A percentile compares a stretch with the other conserved stretches of the same genome.
Conservation (phyloP, 2,113 vertebrate genomes). For the Leptosomus discolor region DNA sequence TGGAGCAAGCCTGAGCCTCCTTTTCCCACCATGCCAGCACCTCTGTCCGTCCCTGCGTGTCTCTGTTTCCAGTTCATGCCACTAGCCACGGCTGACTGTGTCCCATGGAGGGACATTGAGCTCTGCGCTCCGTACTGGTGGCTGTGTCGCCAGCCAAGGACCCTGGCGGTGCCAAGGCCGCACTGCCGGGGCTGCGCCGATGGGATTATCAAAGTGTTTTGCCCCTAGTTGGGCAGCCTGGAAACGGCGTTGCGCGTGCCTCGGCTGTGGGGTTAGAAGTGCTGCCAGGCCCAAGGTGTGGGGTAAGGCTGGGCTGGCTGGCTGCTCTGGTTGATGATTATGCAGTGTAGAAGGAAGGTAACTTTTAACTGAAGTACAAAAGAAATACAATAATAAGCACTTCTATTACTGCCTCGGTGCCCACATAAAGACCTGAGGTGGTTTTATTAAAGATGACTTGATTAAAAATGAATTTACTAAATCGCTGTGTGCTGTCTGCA, state of each 20-base stretch:
- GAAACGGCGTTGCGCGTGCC: neutral
- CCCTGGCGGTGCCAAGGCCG: fast-evolving
- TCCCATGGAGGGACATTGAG: neutral
- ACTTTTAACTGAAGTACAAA: constrained; percentile 49
- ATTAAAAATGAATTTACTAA: constrained; percentile 24
- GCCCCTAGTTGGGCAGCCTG: neutral
- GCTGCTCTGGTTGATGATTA: constrained; percentile 10
- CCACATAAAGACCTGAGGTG: neutral
- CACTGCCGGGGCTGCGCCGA: fast-evolving
- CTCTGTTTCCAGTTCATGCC: neutral
- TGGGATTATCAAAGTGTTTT: neutral
- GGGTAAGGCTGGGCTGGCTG: neutral
- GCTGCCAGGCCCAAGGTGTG: neutral
- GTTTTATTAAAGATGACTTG: constrained; percentile 15
- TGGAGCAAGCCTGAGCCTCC: neutral
- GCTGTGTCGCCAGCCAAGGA: neutral
- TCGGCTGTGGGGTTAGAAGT: neutral
- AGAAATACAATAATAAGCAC: constrained; percentile 9
- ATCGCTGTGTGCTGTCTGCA: neutral
- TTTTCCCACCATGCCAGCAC: neutral
- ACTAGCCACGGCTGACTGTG: fast-evolving
- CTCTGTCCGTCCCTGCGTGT: neutral
- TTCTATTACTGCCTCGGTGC: neutral
- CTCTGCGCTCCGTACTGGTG: neutral
- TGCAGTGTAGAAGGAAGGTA: neutral